Percentiles rank a stretch among this genome's conserved stretches.
phyloP scores from a whole-genome alignment of 2,888 invertebrate genomes.

The Agrochola litura region DNA sequence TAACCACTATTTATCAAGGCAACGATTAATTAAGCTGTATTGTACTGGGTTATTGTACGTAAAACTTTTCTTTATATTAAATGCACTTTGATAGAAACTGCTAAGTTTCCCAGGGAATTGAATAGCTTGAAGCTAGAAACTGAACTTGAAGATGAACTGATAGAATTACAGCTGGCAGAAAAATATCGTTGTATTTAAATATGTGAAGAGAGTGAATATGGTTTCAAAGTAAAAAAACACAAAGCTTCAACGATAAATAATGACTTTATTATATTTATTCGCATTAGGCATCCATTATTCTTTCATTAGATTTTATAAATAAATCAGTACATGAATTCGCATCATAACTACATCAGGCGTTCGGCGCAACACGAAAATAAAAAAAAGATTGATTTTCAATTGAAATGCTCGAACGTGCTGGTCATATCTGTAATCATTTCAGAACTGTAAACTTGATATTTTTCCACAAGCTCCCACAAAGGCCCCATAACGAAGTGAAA shows the following conservation, averaged over 20 bases:
- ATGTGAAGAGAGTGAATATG: constrained; percentile 2
- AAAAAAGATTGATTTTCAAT: constrained; percentile 41
- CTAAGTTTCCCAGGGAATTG: constrained; percentile 24
- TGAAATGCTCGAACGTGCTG: constrained; percentile 53
- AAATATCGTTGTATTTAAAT: constrained; percentile 27
- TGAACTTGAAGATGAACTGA: constrained; percentile 39
- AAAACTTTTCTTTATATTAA: constrained; percentile 21
- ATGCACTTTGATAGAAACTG: constrained; percentile 34
- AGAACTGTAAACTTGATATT: constrained; percentile 76
- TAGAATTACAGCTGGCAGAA: constrained; percentile 42
- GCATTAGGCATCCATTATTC: background rate
- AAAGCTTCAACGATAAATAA: background rate
- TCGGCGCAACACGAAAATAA: constrained; percentile 14
- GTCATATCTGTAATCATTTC: constrained; percentile 57
- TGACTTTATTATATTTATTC: background rate
- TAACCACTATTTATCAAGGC: constrained; percentile 58
- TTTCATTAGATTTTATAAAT: constrained; percentile 20
- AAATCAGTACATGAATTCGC: constrained; percentile 8
- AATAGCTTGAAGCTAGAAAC: constrained; percentile 32
- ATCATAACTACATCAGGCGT: constrained; percentile 15
- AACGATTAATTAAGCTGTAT: constrained; percentile 49
- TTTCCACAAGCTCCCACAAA: constrained; percentile 81
- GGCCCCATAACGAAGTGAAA: constrained; percentile 87
- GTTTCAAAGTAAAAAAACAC: constrained; percentile 6
- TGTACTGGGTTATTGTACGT: constrained; percentile 3